Evolutionary conservation across 2,888 invertebrate species (phyloP).

Genomic region (Aradus depressus): DNA sequence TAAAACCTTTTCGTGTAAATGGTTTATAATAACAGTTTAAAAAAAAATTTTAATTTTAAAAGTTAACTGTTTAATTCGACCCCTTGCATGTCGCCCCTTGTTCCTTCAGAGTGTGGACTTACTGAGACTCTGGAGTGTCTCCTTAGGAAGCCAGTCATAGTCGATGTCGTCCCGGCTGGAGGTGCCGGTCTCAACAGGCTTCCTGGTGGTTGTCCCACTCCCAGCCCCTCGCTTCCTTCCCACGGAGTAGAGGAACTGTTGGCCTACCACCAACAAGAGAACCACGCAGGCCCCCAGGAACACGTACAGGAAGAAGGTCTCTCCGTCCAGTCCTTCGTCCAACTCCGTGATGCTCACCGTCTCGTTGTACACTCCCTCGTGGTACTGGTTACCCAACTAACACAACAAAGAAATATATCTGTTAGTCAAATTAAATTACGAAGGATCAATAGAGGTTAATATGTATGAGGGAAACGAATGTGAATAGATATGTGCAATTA

Average conservation of each 20-base stretch:
- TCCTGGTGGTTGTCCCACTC: constrained; percentile 46
- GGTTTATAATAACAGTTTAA: background rate
- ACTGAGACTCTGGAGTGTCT: constrained; percentile 74
- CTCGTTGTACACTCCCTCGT: constrained; percentile 95
- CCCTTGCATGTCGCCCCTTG: constrained; percentile 17
- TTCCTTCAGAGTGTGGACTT: constrained; percentile 39
- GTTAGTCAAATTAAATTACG: background rate
- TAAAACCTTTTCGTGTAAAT: no score
- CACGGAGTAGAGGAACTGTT: constrained; percentile 74
- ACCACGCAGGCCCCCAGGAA: constrained; percentile 85
- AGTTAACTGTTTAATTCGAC: background rate
- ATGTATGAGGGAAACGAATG: background rate
- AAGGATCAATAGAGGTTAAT: background rate
- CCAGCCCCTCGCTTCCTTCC: constrained; percentile 55
- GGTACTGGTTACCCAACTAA: constrained; percentile 51
- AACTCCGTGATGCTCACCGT: constrained; percentile 92
- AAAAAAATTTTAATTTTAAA: background rate
- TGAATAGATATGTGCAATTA: no score
- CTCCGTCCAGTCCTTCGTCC: constrained; percentile 93
- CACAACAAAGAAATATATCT: constrained; percentile 24
- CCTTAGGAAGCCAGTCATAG: constrained; percentile 95
- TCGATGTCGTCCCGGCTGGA: constrained; percentile 82
- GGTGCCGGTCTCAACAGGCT: constrained; percentile 76
- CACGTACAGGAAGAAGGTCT: constrained; percentile 96
- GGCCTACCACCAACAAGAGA: constrained; percentile 74